These are phyloP conservation scores for Chironomus striatipennis DNA, from an alignment of 1,140 invertebrate species.

Conservation along the genomic window DNA sequence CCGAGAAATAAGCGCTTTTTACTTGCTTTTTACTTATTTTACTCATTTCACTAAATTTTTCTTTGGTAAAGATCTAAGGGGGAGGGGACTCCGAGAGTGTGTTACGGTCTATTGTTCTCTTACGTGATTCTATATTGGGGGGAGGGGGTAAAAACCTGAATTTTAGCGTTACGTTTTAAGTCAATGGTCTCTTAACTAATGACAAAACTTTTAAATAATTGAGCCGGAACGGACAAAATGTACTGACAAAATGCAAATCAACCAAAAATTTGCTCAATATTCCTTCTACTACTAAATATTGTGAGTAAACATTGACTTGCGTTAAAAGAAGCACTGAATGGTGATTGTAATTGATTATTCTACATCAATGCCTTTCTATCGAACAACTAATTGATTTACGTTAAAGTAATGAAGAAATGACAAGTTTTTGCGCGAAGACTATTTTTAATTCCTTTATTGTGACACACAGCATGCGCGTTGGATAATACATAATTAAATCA, in stretches of 20 bases:
- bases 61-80: too few species aligned
- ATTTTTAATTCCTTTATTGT: not conserved
- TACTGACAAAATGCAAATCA: not conserved
- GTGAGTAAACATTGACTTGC: not conserved
- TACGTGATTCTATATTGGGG: too few species aligned
- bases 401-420: not conserved
- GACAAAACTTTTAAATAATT: not conserved
- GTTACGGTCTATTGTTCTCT: too few species aligned
- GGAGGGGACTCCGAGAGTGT: too few species aligned
- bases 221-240: not conserved
- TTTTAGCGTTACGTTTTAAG: too few species aligned
- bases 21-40: too few species aligned
- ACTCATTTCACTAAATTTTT: too few species aligned
- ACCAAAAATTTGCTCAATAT: not conserved
- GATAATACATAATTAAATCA: not conserved
- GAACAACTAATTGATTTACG: slow-evolving; percentile 20
- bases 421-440: not conserved
- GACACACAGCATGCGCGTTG: not conserved
- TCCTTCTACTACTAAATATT: not conserved
- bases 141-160: too few species aligned
- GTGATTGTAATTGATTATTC: slow-evolving; percentile 16
- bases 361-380: not conserved
- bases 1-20: too few species aligned
- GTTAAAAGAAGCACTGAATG: not conserved
- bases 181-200: too few species aligned